phyloP scores from a whole-genome alignment of 1,140 invertebrate genomes.

The Ylistrum balloti region DNA sequence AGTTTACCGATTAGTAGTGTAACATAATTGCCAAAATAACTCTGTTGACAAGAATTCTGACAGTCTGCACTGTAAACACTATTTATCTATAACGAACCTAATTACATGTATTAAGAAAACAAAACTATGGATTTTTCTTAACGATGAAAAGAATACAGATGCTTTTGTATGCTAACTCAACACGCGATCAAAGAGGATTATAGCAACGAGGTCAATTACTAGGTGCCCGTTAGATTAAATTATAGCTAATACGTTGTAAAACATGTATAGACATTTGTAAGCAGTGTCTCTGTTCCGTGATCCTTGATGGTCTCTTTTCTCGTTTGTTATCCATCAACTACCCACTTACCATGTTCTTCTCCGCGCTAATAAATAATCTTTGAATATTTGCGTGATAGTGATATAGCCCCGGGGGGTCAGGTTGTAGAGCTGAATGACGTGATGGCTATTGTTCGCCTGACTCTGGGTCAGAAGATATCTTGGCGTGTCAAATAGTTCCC shows the following conservation, averaged over 20 bases:
- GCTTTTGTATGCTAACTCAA: neutral
- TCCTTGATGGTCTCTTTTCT: neutral
- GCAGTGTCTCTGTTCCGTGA: neutral
- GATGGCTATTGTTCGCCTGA: neutral
- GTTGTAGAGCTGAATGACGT: neutral
- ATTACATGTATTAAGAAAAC: neutral
- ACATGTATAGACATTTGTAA: neutral
- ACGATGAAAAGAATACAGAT: neutral
- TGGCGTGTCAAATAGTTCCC: neutral
- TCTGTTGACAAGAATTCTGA: no score
- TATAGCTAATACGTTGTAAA: neutral
- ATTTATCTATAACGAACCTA: neutral
- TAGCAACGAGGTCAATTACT: neutral
- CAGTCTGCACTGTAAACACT: neutral
- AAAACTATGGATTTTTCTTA: neutral
- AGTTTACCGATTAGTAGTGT: no score
- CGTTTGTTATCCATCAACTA: neutral
- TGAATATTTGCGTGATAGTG: neutral
- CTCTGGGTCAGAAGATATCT: neutral
- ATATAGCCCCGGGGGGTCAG: neutral
- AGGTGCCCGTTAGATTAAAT: neutral
- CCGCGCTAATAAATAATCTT: constrained; percentile 15
- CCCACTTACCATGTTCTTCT: neutral
- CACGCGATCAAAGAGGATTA: neutral
- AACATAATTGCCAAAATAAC: no score